Conservation (phyloP, 2,113 vertebrate genomes). For the Atractosteus spatula region DNA sequence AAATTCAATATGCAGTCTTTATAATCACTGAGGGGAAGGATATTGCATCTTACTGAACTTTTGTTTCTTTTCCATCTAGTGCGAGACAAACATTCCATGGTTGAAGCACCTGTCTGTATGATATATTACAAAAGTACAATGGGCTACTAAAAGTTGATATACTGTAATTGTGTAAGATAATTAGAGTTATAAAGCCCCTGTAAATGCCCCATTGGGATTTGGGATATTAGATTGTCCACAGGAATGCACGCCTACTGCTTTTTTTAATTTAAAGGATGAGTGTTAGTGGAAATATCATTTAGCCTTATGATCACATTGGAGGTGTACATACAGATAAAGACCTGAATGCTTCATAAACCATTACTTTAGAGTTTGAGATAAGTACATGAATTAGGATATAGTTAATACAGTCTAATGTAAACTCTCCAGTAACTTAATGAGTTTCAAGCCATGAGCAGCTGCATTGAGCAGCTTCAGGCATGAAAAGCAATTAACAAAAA, state of each 20-base stretch:
- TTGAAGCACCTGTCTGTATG: constrained; percentile 53
- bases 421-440: constrained; percentile 62
- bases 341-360: constrained; percentile 65
- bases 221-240: constrained; percentile 63
- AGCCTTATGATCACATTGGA: constrained; percentile 64
- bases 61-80: constrained; percentile 34
- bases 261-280: constrained; percentile 72
- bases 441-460: constrained; percentile 58
- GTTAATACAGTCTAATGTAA: constrained; percentile 70
- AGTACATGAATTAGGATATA: constrained; percentile 71
- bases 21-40: constrained; percentile 32
- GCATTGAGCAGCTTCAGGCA: constrained; percentile 61
- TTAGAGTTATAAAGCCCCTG: constrained; percentile 71
- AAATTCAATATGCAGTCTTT: constrained; percentile 31
- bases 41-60: constrained; percentile 38
- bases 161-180: constrained; percentile 70
- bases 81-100: constrained; percentile 45
- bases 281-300: constrained; percentile 72
- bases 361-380: constrained; percentile 66
- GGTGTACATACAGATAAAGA: constrained; percentile 71
- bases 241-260: constrained; percentile 70
- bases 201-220: constrained; percentile 70
- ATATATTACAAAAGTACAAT: constrained; percentile 57
- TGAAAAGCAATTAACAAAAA: constrained; percentile 74
- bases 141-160: constrained; percentile 67